Percentiles rank a stretch among this genome's conserved stretches.
Conservation (phyloP, 2,888 invertebrate species). For the Hypolimnas misippus region DNA sequence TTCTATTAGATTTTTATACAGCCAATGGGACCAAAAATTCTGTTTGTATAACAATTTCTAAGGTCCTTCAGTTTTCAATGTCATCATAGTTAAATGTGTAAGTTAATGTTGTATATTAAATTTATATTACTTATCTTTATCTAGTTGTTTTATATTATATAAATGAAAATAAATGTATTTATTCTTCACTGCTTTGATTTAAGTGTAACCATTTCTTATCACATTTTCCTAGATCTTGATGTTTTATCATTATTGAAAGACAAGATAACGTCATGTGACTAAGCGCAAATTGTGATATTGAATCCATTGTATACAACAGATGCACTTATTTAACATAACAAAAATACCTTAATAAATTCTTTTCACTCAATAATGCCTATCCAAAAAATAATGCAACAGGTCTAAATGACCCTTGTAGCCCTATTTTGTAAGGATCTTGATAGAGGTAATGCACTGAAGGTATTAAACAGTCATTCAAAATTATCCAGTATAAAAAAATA, state of each 20-base stretch:
- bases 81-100: conserved; percentile 43
- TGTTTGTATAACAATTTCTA: conserved; percentile 28
- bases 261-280: conserved; percentile 22
- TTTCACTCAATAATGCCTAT: no score
- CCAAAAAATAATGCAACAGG: no score
- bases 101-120: conserved; percentile 53
- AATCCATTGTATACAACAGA: no score
- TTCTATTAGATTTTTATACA: conserved; percentile 32
- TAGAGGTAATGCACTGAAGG: no score
- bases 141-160: conserved; percentile 65
- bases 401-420: no score
- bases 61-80: conserved; percentile 44
- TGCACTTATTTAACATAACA: no score
- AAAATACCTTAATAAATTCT: no score
- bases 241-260: conserved; percentile 24
- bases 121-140: conserved; percentile 54
- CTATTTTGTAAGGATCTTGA: no score
- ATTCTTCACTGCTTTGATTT: conserved; percentile 55
- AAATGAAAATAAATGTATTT: conserved; percentile 65
- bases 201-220: conserved; percentile 30
- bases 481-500: no score
- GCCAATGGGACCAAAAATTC: conserved; percentile 44
- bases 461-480: no score
- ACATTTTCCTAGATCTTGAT: conserved; percentile 20
- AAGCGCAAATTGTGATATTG: not conserved